Evolutionary conservation across 2,113 vertebrate species (phyloP).

Genomic region (Gallinago undulata): DNA sequence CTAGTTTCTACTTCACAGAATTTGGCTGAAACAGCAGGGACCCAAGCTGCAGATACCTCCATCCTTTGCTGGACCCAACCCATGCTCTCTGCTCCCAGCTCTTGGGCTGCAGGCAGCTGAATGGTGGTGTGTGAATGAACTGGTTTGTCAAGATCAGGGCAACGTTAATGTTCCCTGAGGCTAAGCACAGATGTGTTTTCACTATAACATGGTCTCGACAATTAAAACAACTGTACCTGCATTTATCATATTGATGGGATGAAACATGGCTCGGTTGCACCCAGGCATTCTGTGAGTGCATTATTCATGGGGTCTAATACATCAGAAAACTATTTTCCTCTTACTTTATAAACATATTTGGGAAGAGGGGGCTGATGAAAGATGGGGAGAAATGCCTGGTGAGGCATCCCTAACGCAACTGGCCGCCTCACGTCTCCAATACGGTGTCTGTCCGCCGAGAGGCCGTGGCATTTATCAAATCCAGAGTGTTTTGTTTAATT

Average conservation of each 20-base stretch:
- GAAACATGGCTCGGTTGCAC: constrained; percentile 33
- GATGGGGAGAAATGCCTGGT: neutral
- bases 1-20: neutral
- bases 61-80: neutral
- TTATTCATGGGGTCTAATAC: constrained; percentile 64
- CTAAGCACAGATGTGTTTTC: constrained; percentile 45
- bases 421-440: neutral
- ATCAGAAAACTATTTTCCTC: constrained; percentile 11
- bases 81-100: accelerated
- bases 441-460: neutral
- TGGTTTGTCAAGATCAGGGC: neutral
- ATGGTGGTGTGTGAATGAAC: neutral
- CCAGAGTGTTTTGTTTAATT: neutral
- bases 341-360: neutral
- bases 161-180: constrained; percentile 38
- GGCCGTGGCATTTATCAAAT: neutral
- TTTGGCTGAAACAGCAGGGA: neutral
- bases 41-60: neutral
- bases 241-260: constrained; percentile 71
- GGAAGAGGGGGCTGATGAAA: neutral
- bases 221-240: constrained; percentile 61
- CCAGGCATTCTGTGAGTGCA: constrained; percentile 13
- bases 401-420: neutral
- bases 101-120: neutral
- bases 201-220: constrained; percentile 32